Evolutionary conservation across 2,888 invertebrate species (phyloP).

Genomic region (Anarsia innoxiella): DNA sequence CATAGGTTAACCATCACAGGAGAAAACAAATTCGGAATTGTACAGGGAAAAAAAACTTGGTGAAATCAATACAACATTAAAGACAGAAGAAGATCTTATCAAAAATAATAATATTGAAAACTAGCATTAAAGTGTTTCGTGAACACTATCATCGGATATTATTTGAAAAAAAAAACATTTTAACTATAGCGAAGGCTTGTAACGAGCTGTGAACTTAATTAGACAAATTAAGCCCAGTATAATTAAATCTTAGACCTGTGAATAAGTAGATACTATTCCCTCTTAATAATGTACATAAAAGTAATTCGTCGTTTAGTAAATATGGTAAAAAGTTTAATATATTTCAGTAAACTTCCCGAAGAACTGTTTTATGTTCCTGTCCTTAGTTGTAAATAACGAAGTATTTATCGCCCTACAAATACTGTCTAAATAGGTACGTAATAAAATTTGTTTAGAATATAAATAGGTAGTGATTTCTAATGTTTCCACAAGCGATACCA

Average conservation of each 20-base stretch:
- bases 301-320: constrained; percentile 45
- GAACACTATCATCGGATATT: no score
- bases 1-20: constrained; percentile 17
- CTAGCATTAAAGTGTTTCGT: no score
- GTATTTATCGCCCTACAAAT: constrained; percentile 45
- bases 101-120: constrained; percentile 33
- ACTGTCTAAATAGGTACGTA: constrained; percentile 27
- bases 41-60: constrained; percentile 66
- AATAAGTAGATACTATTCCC: constrained; percentile 55
- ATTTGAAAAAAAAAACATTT: no score
- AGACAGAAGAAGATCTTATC: constrained; percentile 34
- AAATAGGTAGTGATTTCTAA: constrained; percentile 41
- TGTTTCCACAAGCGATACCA: constrained; percentile 54
- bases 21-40: constrained; percentile 69
- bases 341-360: constrained; percentile 63
- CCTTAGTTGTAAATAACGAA: constrained; percentile 68
- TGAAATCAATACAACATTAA: constrained; percentile 31
- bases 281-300: constrained; percentile 60
- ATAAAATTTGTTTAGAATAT: constrained; percentile 11
- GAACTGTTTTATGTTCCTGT: constrained; percentile 73
- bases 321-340: constrained; percentile 67
- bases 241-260: constrained; percentile 50
- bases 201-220: constrained; percentile 57
- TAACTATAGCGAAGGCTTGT: constrained; percentile 34
- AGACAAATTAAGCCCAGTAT: constrained; percentile 55